Evolutionary conservation across 2,797 vertebrate genomes (phyloP), one percentile per base, ranked within the genome.

Genomic region (Microcaecilia unicolor): DNA sequence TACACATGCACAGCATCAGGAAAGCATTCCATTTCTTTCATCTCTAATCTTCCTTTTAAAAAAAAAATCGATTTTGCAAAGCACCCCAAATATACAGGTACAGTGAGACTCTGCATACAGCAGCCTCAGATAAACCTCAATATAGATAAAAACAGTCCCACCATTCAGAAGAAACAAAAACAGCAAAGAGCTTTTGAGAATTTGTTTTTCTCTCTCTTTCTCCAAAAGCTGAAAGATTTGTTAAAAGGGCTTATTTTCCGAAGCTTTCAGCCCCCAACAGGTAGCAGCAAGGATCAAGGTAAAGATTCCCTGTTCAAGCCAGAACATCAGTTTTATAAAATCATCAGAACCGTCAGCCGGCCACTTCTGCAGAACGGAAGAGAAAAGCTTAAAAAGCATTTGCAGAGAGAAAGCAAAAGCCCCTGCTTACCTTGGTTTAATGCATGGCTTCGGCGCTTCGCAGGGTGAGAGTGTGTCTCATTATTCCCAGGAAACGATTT

Each of bases 401-500:
- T 34, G 19, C 22, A 31, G 10, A n/a, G 22, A 11, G 24, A 26
- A 17, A 29, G 10, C 17, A 25, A 22, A 21, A 15, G 20, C 21
- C 22, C 14, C 18, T 20, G 14, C 44, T 48, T 48, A 48, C 44
- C 44, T 48, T 39, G 28, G 34, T 34, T 46, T 40, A 47, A 31
- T 41, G 32, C 37, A 41, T 48, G 32, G 37, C 28, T 48, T 41
- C 44, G 35, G 27, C 44, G 33, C 31, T 30, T 31, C 41, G 44
- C 27, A 30, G 22, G 37, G 22, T 18, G 30, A 48, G 44, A 18
- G 36, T 34, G 36, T 47, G 44, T 28, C 44, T n/a, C n/a, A n/a
- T 29, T 41, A 41, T 41, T 33, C 37, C 31, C 48, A 41, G n/a
- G 18, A 31, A 48, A 35, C 48, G n/a, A 35, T 35, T 48, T 41